Evolutionary conservation across 2,888 invertebrate genomes (phyloP), one percentile per base, ranked within the genome.

Genomic region (Apeira syringaria): DNA sequence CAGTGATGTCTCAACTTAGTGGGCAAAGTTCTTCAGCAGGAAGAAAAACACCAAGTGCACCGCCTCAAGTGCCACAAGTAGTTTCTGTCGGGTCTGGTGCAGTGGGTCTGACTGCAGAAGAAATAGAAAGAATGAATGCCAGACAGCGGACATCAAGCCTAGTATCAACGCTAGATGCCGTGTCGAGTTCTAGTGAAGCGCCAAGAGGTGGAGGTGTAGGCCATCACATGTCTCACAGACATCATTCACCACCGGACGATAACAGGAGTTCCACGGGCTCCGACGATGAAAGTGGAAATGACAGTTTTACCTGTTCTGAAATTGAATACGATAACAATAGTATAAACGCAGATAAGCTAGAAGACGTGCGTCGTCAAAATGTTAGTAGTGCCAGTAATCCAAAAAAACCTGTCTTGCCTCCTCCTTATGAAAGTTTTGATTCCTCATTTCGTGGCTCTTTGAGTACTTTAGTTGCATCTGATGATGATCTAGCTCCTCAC

Each of bases 281-380:
- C 5, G 96, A 98, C 5, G 96, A 98, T 63, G 98, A 98, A 75
- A 98, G 98, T 80, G 95, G 94, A 53, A 98, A 98, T 82, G 98
- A 99, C 74, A 98, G 98, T 61, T 99, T 99, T 87, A 99, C 98
- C 6, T 99, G 98, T 86, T 98, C 98, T 0, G 98, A 98, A 89
- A 98, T 98, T 72, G 99, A 99, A 80, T 98, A 98, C 75, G 98
- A 98, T 68, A 97, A 97, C 72, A 95, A 96, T 66, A 96, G 96
- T 64, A 88, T 96, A 50, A 94, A 93, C 38, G 96, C 95, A 8
- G 96, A 96, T 68, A 96, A 96, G 69, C 90, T 92, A 43, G 93
- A 93, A 58, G 92, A 92, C 58, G 91, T 92, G 25, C 86, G 92
- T 46, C 90, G 92, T 60, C 83, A 74, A 52, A 92, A 92, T 59